Conservation (phyloP, 2,113 vertebrate species). For the Proterorhinus semilunaris region DNA sequence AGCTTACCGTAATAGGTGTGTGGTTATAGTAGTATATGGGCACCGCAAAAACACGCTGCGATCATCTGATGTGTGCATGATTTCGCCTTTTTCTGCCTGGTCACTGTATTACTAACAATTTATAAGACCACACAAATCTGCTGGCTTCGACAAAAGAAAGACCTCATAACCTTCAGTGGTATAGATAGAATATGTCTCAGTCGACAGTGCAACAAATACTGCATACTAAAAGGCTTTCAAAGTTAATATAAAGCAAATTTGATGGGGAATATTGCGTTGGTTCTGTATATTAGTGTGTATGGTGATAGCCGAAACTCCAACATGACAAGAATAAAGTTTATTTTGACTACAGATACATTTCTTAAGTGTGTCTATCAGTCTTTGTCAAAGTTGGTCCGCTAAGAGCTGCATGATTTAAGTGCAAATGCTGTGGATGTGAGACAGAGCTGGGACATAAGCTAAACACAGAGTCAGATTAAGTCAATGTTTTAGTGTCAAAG, state of each 20-base stretch:
- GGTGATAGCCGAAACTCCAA: not conserved
- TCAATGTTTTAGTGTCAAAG: slow-evolving; percentile 38
- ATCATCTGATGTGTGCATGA: not conserved
- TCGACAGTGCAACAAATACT: no score
- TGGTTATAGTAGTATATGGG: not conserved
- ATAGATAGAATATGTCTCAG: not conserved
- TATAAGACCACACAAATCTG: slow-evolving; percentile 3
- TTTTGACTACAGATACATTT: not conserved
- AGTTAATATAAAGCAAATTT: no score
- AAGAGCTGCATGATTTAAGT: slow-evolving; percentile 27
- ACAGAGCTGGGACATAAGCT: slow-evolving; percentile 48
- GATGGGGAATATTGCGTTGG: no score
- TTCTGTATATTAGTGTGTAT: no score
- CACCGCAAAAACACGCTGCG: not conserved
- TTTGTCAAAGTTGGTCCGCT: slow-evolving; percentile 1
- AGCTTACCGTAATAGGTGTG: slow-evolving; percentile 39
- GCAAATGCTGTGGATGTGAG: slow-evolving; percentile 39
- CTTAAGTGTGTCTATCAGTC: not conserved
- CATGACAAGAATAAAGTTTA: not conserved
- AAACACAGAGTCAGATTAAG: slow-evolving; percentile 44
- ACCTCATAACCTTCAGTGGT: not conserved
- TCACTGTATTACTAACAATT: not conserved
- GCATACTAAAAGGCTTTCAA: no score
- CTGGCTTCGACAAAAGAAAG: not conserved
- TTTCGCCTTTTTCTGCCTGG: slow-evolving; percentile 14